Percentiles rank a stretch among this genome's conserved stretches.
Conservation (phyloP, 1,140 invertebrate genomes). For the Drosophila miranda region DNA sequence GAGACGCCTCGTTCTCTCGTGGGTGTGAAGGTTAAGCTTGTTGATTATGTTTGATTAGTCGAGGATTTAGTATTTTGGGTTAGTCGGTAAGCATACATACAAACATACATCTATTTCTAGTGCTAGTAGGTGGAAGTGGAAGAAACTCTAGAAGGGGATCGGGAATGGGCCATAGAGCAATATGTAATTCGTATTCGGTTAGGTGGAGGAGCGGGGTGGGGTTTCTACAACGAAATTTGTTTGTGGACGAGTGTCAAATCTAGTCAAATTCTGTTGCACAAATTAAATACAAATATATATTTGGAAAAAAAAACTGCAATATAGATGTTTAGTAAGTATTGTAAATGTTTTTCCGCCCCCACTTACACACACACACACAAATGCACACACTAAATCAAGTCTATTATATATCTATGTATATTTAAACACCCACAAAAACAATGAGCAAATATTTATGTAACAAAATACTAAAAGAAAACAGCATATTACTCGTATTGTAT, state of each 20-base stretch:
- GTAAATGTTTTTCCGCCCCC: slow-evolving; percentile 39
- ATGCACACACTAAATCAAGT: slow-evolving; percentile 21
- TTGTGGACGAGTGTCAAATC: slow-evolving; percentile 44
- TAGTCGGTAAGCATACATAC: slow-evolving; percentile 14
- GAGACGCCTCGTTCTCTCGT: slow-evolving; percentile 12
- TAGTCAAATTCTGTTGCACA: slow-evolving; percentile 58
- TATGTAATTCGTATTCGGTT: slow-evolving; percentile 8
- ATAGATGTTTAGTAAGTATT: slow-evolving; percentile 62
- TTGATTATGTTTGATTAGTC: slow-evolving; percentile 76
- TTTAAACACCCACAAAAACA: slow-evolving; percentile 16
- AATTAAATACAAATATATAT: slow-evolving; percentile 13
- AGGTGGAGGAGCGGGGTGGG: slow-evolving; percentile 15
- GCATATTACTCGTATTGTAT: slow-evolving; percentile 55
- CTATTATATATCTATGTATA: slow-evolving; percentile 50
- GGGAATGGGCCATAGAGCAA: not conserved
- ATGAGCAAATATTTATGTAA: slow-evolving; percentile 41
- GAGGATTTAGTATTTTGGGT: slow-evolving; percentile 59
- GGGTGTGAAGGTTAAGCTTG: slow-evolving; percentile 62
- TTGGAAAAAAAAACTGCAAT: slow-evolving; percentile 62
- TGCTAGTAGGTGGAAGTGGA: not conserved
- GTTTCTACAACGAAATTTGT: slow-evolving; percentile 6
- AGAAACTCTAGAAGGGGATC: slow-evolving; percentile 1
- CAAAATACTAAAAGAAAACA: slow-evolving; percentile 35
- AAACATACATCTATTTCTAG: slow-evolving; percentile 13
- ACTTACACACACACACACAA: too few species aligned